Base-by-base conservation (phyloP, 2,113 vertebrate genomes). In the Etheostoma cragini region DNA sequence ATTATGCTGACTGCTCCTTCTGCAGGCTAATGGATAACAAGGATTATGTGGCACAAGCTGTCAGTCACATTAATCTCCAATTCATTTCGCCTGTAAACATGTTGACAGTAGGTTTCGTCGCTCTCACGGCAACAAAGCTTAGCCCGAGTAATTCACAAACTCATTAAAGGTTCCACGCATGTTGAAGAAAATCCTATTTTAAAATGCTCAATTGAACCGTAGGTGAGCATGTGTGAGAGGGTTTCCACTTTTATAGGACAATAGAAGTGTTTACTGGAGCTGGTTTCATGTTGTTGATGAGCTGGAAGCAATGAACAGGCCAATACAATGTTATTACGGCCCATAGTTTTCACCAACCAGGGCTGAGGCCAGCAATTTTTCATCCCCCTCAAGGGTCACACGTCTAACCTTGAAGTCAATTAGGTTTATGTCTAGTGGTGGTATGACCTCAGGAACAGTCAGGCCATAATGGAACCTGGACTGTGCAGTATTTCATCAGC, bases 281-380 rank as follows among this genome's bases (percentile, higher is more conserved):
- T 35, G 60, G 61, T 90, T 94, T 93, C 71, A 90, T 89, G 93
- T 86, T 89, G 80, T 88, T 89, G 81, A 85, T 87, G 82, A 91
- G 83, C 83, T 82, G 46, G 86, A 69, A 30, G 66, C 74, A 77
- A 78, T 70, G 67, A 87, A 80, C 76, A 54, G 88, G 87, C 95
- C 92, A 92, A 90, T 93, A 92, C 21, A 47, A 47, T 81, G 76
- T 69, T 87, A 79, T 74, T 60, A 42, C 30, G 45, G 42, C 62
- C 64, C 65, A 58, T 38, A 24, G 72, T 69, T 80, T 92, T 73
- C 54, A 76, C 80, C 72, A 69, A 61, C 1, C 57, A 57, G 68
- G 68, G 53, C 83, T 76, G 80, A 87, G 76, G 22, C 3, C 72
- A 79, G 88, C 90, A 67, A 78, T 91, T 89, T 84, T 73, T 89